Evolutionary conservation across 2,888 invertebrate genomes (phyloP).

Genomic region (Clivina fossor): DNA sequence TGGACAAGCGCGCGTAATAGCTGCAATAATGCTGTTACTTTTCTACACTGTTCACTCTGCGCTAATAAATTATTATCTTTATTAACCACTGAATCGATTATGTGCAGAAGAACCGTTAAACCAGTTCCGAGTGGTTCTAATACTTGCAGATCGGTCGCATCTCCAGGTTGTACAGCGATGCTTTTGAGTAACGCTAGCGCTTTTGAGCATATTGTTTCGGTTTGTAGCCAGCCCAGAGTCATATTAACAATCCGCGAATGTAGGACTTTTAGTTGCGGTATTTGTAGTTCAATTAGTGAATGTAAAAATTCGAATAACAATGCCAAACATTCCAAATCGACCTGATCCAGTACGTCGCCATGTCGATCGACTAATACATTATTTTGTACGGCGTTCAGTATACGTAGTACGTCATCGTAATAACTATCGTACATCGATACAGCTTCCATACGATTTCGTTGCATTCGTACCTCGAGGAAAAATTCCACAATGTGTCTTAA

Average conservation of each 20-base stretch:
- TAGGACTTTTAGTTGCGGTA: constrained; percentile 49
- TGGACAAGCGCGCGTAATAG: constrained; percentile 54
- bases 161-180: constrained; percentile 46
- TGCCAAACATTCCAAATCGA: constrained; percentile 54
- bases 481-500: constrained; percentile 59
- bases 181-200: constrained; percentile 53
- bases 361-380: constrained; percentile 34
- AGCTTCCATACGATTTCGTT: constrained; percentile 42
- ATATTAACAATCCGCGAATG: constrained; percentile 52
- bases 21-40: constrained; percentile 55
- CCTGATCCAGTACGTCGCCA: constrained; percentile 21
- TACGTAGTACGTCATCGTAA: constrained; percentile 48
- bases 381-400: constrained; percentile 47
- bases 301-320: constrained; percentile 58
- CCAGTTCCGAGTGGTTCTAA: constrained; percentile 49
- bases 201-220: constrained; percentile 53
- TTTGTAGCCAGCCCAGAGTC: constrained; percentile 56
- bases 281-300: constrained; percentile 53
- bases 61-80: constrained; percentile 23
- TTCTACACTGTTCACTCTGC: constrained; percentile 48
- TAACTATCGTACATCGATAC: constrained; percentile 46
- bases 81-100: constrained; percentile 47
- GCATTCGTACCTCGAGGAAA: constrained; percentile 56
- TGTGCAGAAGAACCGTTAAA: constrained; percentile 52
- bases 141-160: constrained; percentile 44